phyloP scores from a whole-genome alignment of 2,888 invertebrate genomes.

The Eilema caniola region DNA sequence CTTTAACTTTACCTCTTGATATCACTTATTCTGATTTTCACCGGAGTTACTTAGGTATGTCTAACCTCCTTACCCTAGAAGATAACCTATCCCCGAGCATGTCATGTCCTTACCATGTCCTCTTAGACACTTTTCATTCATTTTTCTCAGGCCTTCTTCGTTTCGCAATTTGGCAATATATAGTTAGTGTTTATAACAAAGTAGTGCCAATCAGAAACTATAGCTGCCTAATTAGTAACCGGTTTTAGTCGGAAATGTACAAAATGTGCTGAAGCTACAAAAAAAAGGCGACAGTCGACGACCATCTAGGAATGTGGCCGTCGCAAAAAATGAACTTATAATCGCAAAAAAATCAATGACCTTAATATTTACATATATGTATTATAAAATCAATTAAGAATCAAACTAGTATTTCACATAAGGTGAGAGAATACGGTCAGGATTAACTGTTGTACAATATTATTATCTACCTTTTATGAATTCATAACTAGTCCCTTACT shows the following conservation, averaged over 20 bases:
- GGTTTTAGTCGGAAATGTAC: slow-evolving; percentile 5
- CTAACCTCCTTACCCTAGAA: too few relatives aligned
- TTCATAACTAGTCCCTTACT: not conserved
- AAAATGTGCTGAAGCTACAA: slow-evolving; percentile 11
- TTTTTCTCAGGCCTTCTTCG: too few relatives aligned
- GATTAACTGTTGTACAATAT: not conserved
- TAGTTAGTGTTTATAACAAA: too few relatives aligned
- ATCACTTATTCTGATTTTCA: too few relatives aligned
- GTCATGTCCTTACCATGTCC: too few relatives aligned
- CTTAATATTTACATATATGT: not conserved
- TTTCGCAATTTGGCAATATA: too few relatives aligned
- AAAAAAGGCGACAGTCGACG: slow-evolving; percentile 20
- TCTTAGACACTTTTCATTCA: too few relatives aligned
- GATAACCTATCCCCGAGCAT: too few relatives aligned
- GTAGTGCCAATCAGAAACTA: too few relatives aligned
- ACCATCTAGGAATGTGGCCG: slow-evolving; percentile 22
- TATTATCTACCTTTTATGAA: not conserved
- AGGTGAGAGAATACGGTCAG: not conserved
- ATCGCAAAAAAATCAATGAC: not conserved
- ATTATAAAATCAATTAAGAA: not conserved
- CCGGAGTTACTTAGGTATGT: too few relatives aligned
- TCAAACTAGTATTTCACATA: not conserved
- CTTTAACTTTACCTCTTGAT: too few relatives aligned
- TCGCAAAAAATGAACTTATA: slow-evolving; percentile 13
- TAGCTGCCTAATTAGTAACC: slow-evolving; percentile 8